Conservation (phyloP, 2,797 vertebrate genomes). For the Hypotaenidia philippensis region DNA sequence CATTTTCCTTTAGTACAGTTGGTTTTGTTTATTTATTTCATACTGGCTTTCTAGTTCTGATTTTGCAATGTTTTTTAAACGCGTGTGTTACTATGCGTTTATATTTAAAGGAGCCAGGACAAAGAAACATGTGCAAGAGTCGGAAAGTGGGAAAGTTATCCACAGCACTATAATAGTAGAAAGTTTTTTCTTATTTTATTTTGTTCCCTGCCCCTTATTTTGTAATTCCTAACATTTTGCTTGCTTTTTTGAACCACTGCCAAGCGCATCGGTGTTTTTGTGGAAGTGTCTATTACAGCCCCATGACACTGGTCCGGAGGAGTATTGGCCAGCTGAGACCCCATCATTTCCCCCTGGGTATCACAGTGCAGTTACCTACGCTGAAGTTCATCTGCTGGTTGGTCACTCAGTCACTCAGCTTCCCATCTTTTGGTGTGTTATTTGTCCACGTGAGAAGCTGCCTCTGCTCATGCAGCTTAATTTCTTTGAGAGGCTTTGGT, state of each 20-base stretch:
- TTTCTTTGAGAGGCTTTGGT: background rate
- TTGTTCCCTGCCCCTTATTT: background rate
- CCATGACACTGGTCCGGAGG: rapidly evolving
- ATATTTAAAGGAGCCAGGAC: background rate
- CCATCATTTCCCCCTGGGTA: background rate
- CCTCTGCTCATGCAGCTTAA: background rate
- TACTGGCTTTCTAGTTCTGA: background rate
- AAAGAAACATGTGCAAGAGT: background rate
- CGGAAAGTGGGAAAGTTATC: background rate
- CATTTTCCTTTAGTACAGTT: background rate
- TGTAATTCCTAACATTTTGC: background rate
- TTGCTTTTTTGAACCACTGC: background rate
- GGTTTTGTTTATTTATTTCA: background rate
- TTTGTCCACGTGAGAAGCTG: background rate
- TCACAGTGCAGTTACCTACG: background rate
- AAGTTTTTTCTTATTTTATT: background rate
- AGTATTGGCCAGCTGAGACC: background rate
- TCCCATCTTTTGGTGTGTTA: background rate
- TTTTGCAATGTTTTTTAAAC: slow-evolving; percentile 44
- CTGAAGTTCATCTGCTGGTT: background rate
- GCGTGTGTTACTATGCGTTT: background rate
- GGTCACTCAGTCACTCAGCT: background rate
- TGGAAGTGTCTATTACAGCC: background rate
- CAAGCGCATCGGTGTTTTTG: background rate
- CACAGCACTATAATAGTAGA: rapidly evolving